Evolutionary conservation across 2,797 vertebrate genomes (phyloP).

Genomic region (Rhabdophis nuchalis): DNA sequence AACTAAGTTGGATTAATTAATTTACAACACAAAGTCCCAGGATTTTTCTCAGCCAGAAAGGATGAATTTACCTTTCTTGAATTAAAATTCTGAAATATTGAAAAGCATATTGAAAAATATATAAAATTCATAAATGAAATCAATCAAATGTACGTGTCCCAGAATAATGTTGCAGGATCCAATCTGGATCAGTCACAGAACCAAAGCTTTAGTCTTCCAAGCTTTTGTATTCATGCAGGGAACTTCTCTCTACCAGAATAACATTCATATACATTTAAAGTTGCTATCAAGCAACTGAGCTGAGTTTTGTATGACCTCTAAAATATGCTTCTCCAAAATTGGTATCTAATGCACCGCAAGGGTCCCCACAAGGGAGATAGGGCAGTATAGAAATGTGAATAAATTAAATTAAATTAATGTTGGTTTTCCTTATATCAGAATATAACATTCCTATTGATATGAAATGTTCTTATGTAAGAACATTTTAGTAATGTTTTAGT

Average conservation of each 20-base stretch:
- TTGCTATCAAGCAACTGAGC: background rate
- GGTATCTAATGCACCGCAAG: too few species aligned
- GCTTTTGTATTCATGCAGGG: background rate
- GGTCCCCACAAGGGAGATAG: too few species aligned
- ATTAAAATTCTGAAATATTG: constrained; percentile 52
- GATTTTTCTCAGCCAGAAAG: constrained; percentile 56
- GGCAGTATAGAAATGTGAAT: too few species aligned
- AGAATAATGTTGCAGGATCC: background rate
- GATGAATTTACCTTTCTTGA: constrained; percentile 44
- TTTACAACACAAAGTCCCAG: constrained; percentile 31
- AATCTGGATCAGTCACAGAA: background rate
- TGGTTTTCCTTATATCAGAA: background rate
- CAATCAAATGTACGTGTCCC: background rate
- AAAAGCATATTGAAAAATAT: constrained; percentile 34
- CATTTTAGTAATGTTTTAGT: constrained; percentile 18
- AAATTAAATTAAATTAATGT: too few species aligned
- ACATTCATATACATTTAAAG: background rate
- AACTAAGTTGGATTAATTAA: constrained; percentile 58
- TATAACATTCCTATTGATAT: background rate
- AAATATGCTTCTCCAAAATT: background rate
- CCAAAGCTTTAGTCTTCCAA: too few species aligned
- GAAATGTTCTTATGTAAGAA: background rate
- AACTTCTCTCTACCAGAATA: background rate
- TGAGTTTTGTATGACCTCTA: background rate
- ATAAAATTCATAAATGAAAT: constrained; percentile 6